Conservation (phyloP, 2,113 vertebrate genomes). For the Rhombomys opimus region DNA sequence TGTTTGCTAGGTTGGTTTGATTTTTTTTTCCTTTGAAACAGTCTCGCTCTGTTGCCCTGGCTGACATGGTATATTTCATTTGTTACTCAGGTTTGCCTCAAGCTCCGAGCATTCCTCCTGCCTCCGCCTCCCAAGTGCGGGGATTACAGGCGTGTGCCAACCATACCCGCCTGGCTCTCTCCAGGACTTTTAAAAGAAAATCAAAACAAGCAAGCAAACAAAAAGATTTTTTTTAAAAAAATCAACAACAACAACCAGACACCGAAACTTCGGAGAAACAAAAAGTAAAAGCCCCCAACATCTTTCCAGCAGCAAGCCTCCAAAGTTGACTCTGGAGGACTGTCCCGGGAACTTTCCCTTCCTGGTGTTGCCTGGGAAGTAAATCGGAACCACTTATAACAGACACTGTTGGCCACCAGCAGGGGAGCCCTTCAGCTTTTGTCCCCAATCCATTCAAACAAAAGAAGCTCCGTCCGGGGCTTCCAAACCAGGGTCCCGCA, state of each 20-base stretch:
- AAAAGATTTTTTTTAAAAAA: neutral
- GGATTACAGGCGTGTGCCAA: neutral
- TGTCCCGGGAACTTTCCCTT: neutral
- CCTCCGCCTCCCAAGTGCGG: neutral
- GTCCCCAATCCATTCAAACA: conserved; percentile 86
- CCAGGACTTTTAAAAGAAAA: neutral
- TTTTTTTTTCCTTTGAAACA: neutral
- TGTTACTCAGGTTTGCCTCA: neutral
- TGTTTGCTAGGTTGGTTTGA: neutral
- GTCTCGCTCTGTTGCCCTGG: neutral
- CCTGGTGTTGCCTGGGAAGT: neutral
- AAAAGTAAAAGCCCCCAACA: neutral
- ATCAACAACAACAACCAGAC: neutral
- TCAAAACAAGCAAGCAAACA: neutral
- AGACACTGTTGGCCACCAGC: conserved; percentile 80
- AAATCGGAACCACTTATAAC: conserved; percentile 42
- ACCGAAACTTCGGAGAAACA: neutral
- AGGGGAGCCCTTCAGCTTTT: conserved; percentile 84
- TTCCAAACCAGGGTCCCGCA: neutral
- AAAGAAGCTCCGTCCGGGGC: conserved; percentile 80
- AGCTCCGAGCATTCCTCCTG: neutral
- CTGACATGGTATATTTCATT: neutral
- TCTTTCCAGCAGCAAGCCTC: neutral
- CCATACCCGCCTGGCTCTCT: neutral
- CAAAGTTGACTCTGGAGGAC: neutral